Evolutionary conservation across 2,797 vertebrate species (phyloP).

Genomic region (Lateolabrax maculatus): DNA sequence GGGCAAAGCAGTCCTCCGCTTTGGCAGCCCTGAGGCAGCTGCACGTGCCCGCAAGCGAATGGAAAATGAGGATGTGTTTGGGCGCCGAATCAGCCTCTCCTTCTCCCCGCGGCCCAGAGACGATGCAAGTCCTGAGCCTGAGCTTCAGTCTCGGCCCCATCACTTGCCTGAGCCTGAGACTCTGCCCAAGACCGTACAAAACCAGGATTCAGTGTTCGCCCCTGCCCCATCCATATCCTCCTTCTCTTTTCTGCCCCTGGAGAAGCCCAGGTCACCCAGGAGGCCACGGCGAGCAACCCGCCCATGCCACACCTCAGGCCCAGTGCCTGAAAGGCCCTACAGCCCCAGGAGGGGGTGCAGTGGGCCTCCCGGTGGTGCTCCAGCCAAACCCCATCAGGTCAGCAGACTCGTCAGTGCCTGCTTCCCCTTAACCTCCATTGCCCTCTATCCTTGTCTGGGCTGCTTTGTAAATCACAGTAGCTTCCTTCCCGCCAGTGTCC

Average conservation of each 20-base stretch:
- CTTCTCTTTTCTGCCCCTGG: slow-evolving; percentile 84
- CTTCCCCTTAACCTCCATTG: slow-evolving; percentile 70
- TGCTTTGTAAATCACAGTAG: slow-evolving; percentile 80
- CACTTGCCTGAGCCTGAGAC: slow-evolving; percentile 62
- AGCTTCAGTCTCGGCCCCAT: slow-evolving; percentile 69
- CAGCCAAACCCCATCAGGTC: slow-evolving; percentile 89
- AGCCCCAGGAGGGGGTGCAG: slow-evolving; percentile 89
- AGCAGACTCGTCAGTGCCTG: slow-evolving; percentile 92
- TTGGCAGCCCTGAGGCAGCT: slow-evolving; percentile 92
- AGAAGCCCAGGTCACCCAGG: slow-evolving; percentile 94
- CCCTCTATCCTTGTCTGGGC: slow-evolving; percentile 78
- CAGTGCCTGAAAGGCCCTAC: slow-evolving; percentile 87
- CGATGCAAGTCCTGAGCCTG: slow-evolving; percentile 73
- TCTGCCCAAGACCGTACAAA: slow-evolving; percentile 59
- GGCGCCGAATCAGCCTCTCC: slow-evolving; percentile 92
- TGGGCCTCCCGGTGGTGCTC: slow-evolving; percentile 84
- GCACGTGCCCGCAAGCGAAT: slow-evolving; percentile 95
- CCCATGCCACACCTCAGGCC: slow-evolving; percentile 84
- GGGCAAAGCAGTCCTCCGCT: slow-evolving; percentile 93
- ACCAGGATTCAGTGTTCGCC: slow-evolving; percentile 56
- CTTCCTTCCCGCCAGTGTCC: slow-evolving; percentile 39
- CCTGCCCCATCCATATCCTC: slow-evolving; percentile 65
- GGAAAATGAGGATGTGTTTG: slow-evolving; percentile 99
- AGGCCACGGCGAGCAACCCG: slow-evolving; percentile 87
- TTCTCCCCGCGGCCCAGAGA: slow-evolving; percentile 89